phyloP scores from a whole-genome alignment of 2,113 vertebrate genomes.

The Cavia porcellus region DNA sequence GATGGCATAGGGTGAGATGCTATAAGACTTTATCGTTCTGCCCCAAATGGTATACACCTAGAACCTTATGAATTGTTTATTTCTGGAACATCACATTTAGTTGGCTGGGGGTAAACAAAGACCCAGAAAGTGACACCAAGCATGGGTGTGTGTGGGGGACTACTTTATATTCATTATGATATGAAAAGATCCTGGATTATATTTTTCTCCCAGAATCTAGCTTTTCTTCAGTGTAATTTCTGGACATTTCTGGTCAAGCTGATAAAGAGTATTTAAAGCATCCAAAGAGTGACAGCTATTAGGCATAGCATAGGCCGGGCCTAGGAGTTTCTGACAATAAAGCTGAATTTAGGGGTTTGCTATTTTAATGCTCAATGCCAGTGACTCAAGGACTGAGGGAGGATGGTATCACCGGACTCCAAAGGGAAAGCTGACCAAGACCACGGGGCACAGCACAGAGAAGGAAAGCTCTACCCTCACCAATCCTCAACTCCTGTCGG shows the following conservation, averaged over 20 bases:
- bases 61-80: background rate
- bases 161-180: background rate
- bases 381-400: background rate
- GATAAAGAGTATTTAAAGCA: background rate
- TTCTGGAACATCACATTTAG: background rate
- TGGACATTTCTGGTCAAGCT: background rate
- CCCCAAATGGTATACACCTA: background rate
- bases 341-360: background rate
- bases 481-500: background rate
- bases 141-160: background rate
- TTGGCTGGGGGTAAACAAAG: background rate
- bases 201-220: background rate
- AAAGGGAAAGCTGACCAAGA: background rate
- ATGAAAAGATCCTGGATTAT: background rate
- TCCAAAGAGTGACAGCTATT: background rate
- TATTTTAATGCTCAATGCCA: slow-evolving; percentile 35
- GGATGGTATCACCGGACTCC: background rate
- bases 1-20: background rate
- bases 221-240: background rate
- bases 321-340: background rate
- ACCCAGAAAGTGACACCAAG: background rate
- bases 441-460: background rate
- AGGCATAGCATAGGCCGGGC: background rate
- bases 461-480: background rate
- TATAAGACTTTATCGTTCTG: background rate